Evolutionary conservation across 2,113 vertebrate genomes (phyloP).

Genomic region (Pituophis catenifer): DNA sequence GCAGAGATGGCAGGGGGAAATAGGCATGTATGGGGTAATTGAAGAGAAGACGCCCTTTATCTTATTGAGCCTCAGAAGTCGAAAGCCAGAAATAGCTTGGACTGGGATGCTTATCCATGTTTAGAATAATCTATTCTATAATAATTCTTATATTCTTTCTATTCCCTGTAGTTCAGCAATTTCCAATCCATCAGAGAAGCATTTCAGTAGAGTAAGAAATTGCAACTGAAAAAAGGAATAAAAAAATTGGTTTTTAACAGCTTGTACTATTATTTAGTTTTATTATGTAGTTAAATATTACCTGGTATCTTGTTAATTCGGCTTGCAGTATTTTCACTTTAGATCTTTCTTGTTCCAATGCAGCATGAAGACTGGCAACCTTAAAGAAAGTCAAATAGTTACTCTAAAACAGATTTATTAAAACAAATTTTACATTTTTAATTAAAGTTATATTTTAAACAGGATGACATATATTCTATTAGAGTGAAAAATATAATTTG

Average conservation of each 20-base stretch:
- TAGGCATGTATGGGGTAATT: neutral
- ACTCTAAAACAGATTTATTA: neutral
- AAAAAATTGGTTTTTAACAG: neutral
- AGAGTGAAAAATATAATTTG: too few relatives aligned
- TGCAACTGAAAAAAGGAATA: neutral
- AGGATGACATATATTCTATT: neutral
- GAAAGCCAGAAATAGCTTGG: neutral
- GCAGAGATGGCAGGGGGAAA: neutral
- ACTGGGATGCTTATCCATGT: neutral
- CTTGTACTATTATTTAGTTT: neutral
- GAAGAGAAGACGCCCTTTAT: neutral
- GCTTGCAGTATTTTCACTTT: constrained; percentile 90
- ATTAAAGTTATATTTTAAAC: neutral
- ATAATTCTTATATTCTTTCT: neutral
- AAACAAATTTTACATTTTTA: neutral
- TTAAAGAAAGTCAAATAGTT: constrained; percentile 48
- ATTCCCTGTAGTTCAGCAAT: neutral
- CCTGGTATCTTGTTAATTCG: constrained; percentile 90
- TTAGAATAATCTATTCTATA: neutral
- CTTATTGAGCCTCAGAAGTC: neutral
- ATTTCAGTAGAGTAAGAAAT: neutral
- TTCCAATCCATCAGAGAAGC: neutral
- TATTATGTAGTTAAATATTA: constrained; percentile 48
- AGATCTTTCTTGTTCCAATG: constrained; percentile 91
- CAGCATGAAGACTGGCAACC: constrained; percentile 85